Conservation (phyloP, 2,113 vertebrate species). For the Brienomyrus longianalis region DNA sequence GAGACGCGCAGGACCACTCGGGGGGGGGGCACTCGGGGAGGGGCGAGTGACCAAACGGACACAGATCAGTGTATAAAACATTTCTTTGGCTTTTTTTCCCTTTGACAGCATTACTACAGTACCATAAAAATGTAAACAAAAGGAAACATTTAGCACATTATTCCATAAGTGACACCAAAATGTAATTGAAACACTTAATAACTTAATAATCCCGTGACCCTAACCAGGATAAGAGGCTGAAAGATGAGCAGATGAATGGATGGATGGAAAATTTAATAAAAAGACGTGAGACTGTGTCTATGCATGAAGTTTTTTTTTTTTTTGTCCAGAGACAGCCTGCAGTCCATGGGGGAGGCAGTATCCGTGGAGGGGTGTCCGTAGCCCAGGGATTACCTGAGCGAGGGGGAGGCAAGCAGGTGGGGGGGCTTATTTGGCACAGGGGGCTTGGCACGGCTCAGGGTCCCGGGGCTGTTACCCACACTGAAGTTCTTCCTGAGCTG, state of each 20-base stretch:
- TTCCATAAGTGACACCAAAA: background rate
- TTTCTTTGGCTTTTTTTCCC: conserved; percentile 5
- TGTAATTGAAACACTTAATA: background rate
- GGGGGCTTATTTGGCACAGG: conserved; percentile 47
- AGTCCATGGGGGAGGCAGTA: background rate
- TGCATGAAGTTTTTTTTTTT: background rate
- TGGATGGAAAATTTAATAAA: background rate
- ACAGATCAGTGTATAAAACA: background rate
- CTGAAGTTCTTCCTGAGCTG: conserved; percentile 46
- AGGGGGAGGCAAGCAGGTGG: conserved; percentile 27
- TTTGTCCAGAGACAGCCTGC: background rate
- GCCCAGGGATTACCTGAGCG: conserved; percentile 32
- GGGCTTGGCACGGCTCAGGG: conserved; percentile 32
- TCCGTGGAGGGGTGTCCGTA: background rate
- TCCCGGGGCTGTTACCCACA: background rate
- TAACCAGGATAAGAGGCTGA: background rate
- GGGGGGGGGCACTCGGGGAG: background rate
- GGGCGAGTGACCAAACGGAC: background rate
- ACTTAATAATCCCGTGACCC: conserved; percentile 1
- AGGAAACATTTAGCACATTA: background rate
- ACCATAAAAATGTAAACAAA: conserved; percentile 7
- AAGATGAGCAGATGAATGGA: background rate
- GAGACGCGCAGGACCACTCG: background rate
- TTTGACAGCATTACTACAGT: conserved; percentile 10
- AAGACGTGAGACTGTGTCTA: background rate